A percentile compares a stretch with the other conserved stretches of the same genome.
Evolutionary conservation across 1,140 invertebrate species (phyloP).

Genomic region (Lepidotrigona ventralis): DNA sequence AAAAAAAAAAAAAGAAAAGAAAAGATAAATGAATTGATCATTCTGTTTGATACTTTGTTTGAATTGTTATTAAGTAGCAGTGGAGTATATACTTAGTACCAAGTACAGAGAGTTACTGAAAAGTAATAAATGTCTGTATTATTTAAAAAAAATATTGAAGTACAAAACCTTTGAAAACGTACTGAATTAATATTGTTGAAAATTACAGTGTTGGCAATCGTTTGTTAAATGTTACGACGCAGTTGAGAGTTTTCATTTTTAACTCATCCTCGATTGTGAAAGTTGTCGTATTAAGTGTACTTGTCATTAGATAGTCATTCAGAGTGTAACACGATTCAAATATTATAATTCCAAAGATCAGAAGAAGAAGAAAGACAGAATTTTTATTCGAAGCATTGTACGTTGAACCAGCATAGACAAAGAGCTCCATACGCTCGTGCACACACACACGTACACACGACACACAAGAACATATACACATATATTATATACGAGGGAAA

Average conservation of each 20-base stretch:
- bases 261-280: background rate
- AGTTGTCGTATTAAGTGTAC: background rate
- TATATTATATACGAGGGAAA: background rate
- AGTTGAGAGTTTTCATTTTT: background rate
- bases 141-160: too few relatives aligned
- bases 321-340: background rate
- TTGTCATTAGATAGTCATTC: background rate
- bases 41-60: background rate
- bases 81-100: background rate
- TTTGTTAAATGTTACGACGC: background rate
- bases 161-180: background rate
- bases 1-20: background rate
- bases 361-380: background rate
- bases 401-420: conserved; percentile 14
- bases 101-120: too few relatives aligned
- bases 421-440: conserved; percentile 1
- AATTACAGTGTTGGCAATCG: background rate
- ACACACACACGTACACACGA: background rate
- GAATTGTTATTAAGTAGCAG: background rate
- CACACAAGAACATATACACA: conserved; percentile 7
- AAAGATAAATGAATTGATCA: too few relatives aligned
- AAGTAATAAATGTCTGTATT: too few relatives aligned
- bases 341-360: background rate
- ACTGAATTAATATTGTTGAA: background rate
- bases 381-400: conserved; percentile 17